Base-by-base conservation (phyloP, 1,140 invertebrate species). In the Euschistus heros region DNA sequence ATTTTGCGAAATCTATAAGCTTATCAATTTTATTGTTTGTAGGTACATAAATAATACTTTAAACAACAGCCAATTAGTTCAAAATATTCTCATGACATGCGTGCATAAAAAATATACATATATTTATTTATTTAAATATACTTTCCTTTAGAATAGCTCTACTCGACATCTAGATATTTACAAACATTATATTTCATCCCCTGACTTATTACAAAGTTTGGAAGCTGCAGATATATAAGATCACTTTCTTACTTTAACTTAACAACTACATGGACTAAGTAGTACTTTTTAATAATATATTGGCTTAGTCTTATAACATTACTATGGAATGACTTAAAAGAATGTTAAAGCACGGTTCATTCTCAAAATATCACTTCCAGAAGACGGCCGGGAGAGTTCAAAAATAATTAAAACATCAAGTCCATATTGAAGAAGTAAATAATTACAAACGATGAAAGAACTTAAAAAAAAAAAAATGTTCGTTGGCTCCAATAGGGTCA, bases 1-100 rank as follows among this genome's bases (percentile, higher is more conserved):
- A 26, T 24, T 17, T 22, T 26, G 24, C 18, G 33, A 24, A 26
- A 57, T 57, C 54, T 57, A 57, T 22, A 57, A 57, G 54, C 54
- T 57, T 57, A 57, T 24, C 24, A 57, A 20, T 50, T 57, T 24
- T 57, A 57, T 57, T 24, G 54, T 57, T 50, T 66, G 63, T 50
- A 66, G 65, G 65, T 66, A 66, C 65, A 61, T 61, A 66, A 66
- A 66, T 66, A 66, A 66, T 66, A 66, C 65, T 66, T 65, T 60
- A 24, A 42, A 60, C 26, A 66, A 66, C 65, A 66, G 65, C 65
- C 65, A 50, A 61, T 61, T 26, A 60, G 55, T 66, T 66, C 42
- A 55, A 44, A 44, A 65, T 60, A 57, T 46, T 61, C 47, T 50
- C 57, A 44, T 44, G 20, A 24, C 46, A 65, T 65, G 65, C 64